Percentiles rank a stretch among this genome's conserved stretches.
phyloP scores from a whole-genome alignment of 2,113 vertebrate genomes.

The Echinops telfairi region DNA sequence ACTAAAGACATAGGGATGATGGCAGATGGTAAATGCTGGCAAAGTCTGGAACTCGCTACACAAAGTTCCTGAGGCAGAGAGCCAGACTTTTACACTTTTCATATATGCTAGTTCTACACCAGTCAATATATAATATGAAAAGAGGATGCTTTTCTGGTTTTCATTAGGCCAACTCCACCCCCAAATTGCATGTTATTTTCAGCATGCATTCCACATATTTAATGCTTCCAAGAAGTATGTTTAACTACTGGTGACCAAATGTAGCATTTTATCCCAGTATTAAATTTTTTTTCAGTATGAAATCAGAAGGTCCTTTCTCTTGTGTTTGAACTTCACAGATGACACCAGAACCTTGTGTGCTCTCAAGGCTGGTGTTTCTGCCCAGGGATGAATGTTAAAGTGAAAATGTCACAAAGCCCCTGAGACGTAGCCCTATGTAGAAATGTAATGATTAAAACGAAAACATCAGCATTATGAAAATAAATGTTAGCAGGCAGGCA shows the following conservation, averaged over 20 bases:
- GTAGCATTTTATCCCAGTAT: not conserved
- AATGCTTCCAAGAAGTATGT: conserved; percentile 2
- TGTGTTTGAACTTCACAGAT: conserved; percentile 46
- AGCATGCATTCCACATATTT: conserved; percentile 10
- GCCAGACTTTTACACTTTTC: conserved; percentile 44
- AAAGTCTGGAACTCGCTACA: conserved; percentile 32
- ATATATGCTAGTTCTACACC: conserved; percentile 35
- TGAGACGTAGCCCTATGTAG: conserved; percentile 18
- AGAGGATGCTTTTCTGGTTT: conserved; percentile 46
- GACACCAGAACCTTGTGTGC: not conserved
- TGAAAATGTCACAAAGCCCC: conserved; percentile 43
- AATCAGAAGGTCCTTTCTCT: conserved; percentile 39
- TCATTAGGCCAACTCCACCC: not conserved
- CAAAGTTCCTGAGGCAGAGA: conserved; percentile 55
- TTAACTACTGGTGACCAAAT: conserved; percentile 22
- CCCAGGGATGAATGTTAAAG: not conserved
- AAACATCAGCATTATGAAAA: conserved; percentile 30
- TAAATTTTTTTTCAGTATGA: conserved; percentile 13
- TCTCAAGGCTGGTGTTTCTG: conserved; percentile 2
- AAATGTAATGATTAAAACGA: conserved; percentile 21
- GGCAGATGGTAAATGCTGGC: conserved; percentile 37
- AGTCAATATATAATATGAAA: conserved; percentile 28
- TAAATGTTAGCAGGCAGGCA: conserved; percentile 15
- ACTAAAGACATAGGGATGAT: not conserved
- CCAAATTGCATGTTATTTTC: conserved; percentile 49